A percentile compares a stretch with the other conserved stretches of the same genome.
These are phyloP conservation scores for Pristionchus arcanus DNA, from an alignment of 2,888 invertebrate species.

Conservation along the genomic window DNA sequence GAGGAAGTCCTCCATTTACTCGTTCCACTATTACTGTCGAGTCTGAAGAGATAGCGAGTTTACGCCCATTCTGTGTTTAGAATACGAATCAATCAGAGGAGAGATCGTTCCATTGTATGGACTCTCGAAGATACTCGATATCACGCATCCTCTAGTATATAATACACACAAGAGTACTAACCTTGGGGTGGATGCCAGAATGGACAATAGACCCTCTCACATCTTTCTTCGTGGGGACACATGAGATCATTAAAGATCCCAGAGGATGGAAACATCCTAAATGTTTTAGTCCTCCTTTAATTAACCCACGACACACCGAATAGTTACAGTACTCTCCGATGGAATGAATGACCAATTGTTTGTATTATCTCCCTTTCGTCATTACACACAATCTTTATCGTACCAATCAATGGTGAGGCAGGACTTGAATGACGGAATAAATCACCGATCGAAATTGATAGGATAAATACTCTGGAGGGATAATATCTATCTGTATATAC, in stretches of 20 bases:
- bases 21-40: slow-evolving; percentile 35
- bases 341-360: slow-evolving; percentile 25
- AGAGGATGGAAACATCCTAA: slow-evolving; percentile 54
- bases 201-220: slow-evolving; percentile 44
- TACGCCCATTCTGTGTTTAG: not conserved
- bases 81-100: not conserved
- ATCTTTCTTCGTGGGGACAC: slow-evolving; percentile 38
- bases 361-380: not conserved
- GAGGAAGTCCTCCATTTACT: slow-evolving; percentile 17
- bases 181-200: slow-evolving; percentile 53
- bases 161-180: not conserved
- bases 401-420: slow-evolving; percentile 23
- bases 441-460: slow-evolving; percentile 27
- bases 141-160: no score
- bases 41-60: slow-evolving; percentile 1
- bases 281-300: not conserved
- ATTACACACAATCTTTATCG: slow-evolving; percentile 29
- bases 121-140: no score
- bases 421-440: slow-evolving; percentile 10
- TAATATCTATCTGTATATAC: slow-evolving; percentile 34
- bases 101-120: no score
- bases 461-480: not conserved
- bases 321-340: slow-evolving; percentile 42
- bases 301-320: not conserved
- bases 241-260: slow-evolving; percentile 44